These are phyloP conservation scores for Lacanobia wlatinum DNA, from an alignment of 2,888 invertebrate species.

Conservation along the genomic window DNA sequence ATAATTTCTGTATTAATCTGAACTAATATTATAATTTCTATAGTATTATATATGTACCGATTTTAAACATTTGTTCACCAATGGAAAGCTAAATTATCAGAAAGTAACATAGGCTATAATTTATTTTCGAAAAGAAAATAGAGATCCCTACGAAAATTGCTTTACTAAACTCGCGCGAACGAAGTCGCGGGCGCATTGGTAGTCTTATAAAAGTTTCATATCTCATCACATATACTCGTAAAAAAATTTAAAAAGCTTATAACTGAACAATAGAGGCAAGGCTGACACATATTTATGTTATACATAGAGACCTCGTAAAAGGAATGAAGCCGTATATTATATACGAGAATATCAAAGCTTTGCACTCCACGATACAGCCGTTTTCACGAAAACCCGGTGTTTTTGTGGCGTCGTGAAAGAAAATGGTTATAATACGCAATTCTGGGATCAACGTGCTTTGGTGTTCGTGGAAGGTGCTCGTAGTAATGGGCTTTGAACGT, in stretches of 20 bases:
- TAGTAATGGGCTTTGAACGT: not conserved
- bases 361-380: constrained; percentile 9
- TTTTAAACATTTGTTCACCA: too few species aligned
- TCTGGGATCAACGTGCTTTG: constrained; percentile 20
- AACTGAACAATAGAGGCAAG: constrained; percentile 31
- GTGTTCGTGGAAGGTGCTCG: constrained; percentile 8
- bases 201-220: constrained; percentile 7
- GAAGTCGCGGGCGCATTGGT: too few species aligned
- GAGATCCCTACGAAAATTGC: too few species aligned
- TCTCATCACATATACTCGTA: constrained; percentile 39
- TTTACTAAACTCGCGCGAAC: too few species aligned
- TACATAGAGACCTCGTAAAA: constrained; percentile 48
- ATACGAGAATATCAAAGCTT: constrained; percentile 34
- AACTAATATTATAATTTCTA: too few species aligned
- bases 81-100: too few species aligned
- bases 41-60: too few species aligned
- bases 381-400: constrained; percentile 10
- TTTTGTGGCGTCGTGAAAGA: constrained; percentile 18
- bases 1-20: too few species aligned
- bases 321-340: constrained; percentile 44
- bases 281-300: constrained; percentile 34
- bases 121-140: too few species aligned
- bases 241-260: constrained; percentile 51
- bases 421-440: constrained; percentile 14
- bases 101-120: too few species aligned